Evolutionary conservation across 30 jellyfish, hydroid and myxozoan genomes (phyloP).

Genomic region (Morbakka virulenta): DNA sequence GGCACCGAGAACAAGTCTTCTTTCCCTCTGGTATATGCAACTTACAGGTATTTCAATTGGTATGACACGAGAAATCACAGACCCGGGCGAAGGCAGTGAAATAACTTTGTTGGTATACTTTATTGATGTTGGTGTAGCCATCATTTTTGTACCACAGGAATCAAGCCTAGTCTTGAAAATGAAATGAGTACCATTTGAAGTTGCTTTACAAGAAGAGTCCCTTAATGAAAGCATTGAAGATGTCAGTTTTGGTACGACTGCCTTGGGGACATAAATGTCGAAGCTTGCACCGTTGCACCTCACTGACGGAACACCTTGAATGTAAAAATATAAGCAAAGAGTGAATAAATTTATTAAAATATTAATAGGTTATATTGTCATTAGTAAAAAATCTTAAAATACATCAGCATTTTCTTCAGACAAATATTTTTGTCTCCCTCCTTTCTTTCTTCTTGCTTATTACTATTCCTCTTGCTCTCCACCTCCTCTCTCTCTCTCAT

Average conservation of each 20-base stretch:
- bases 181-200: slow-evolving; percentile 48
- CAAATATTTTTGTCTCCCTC: too few species aligned
- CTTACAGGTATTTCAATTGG: slow-evolving; percentile 32
- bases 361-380: too few species aligned
- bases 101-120: slow-evolving; percentile 27
- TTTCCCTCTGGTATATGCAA: slow-evolving; percentile 13
- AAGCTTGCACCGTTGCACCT: slow-evolving; percentile 30
- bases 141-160: slow-evolving; percentile 43
- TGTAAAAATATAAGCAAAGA: too few species aligned
- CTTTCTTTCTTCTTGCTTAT: too few species aligned
- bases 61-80: slow-evolving; percentile 46
- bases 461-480: too few species aligned
- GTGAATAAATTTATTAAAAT: too few species aligned
- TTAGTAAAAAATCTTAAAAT: too few species aligned
- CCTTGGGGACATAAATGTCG: slow-evolving; percentile 34
- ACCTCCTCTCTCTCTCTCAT: too few species aligned
- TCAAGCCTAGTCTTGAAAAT: slow-evolving; percentile 21
- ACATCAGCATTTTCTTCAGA: too few species aligned
- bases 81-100: slow-evolving; percentile 27
- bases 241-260: slow-evolving; percentile 23
- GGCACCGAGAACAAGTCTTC: too few species aligned
- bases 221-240: slow-evolving; percentile 30
- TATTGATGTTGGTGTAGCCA: not conserved
- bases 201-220: slow-evolving; percentile 23
- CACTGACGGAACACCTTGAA: slow-evolving; percentile 31